Evolutionary conservation across 2,113 vertebrate genomes (phyloP).

Genomic region (Chrysochloris asiatica): DNA sequence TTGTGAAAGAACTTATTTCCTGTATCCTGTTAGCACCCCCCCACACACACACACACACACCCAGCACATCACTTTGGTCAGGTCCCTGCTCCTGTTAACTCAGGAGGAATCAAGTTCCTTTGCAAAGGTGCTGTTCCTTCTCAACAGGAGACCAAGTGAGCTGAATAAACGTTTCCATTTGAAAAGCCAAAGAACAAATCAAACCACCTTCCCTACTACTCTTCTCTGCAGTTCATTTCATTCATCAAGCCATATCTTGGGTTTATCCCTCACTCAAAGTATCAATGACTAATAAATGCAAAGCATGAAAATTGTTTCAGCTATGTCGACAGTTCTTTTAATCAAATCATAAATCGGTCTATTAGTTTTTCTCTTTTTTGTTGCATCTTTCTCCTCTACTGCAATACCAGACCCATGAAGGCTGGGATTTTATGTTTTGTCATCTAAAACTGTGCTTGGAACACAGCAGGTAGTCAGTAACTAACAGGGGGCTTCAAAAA

Average conservation of each 20-base stretch:
- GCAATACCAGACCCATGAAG: not conserved
- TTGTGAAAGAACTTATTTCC: slow-evolving; percentile 47
- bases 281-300: not conserved
- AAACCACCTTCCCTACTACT: not conserved
- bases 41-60: no score
- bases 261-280: not conserved
- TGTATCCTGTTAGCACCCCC: no score
- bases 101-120: not conserved
- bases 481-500: no score
- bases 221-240: not conserved
- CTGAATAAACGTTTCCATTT: slow-evolving; percentile 10
- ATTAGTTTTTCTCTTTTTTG: not conserved
- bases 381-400: not conserved
- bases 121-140: not conserved
- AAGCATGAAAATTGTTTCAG: not conserved
- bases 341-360: not conserved
- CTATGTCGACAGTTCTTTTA: not conserved
- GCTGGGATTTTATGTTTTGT: not conserved
- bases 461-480: not conserved
- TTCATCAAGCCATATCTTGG: not conserved
- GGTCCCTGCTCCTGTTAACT: not conserved
- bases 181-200: slow-evolving; percentile 33
- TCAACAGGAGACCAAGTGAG: not conserved
- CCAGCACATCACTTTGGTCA: not conserved
- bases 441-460: not conserved